Evolutionary conservation across 2,888 invertebrate genomes (phyloP).

Genomic region (Heliconius hortense): DNA sequence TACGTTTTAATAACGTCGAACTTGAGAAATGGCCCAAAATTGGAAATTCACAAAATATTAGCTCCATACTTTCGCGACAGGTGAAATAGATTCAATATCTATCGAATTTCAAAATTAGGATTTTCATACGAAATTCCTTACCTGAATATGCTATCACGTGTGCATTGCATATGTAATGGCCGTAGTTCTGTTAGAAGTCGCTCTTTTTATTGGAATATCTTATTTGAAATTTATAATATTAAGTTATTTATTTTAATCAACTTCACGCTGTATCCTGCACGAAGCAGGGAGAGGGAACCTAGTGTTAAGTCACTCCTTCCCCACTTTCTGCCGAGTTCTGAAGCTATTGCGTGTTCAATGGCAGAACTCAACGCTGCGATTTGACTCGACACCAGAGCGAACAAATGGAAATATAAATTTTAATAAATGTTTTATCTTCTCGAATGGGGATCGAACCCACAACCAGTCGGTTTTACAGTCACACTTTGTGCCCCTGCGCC

Average conservation of each 20-base stretch:
- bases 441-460: too few species aligned
- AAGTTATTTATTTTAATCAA: not conserved
- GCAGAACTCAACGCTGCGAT: too few species aligned
- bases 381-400: too few species aligned
- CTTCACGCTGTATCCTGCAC: too few species aligned
- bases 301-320: too few species aligned
- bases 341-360: too few species aligned
- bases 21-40: slow-evolving; percentile 35
- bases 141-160: slow-evolving; percentile 13
- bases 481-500: too few species aligned
- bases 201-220: not conserved
- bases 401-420: too few species aligned
- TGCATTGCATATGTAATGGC: slow-evolving; percentile 24
- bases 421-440: too few species aligned
- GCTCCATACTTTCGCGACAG: slow-evolving; percentile 37
- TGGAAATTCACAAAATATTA: slow-evolving; percentile 36
- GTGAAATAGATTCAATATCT: slow-evolving; percentile 38
- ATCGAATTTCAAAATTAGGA: slow-evolving; percentile 34
- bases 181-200: not conserved
- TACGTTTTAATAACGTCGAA: slow-evolving; percentile 31
- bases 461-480: too few species aligned
- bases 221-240: not conserved
- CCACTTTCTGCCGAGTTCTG: too few species aligned
- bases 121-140: slow-evolving; percentile 22
- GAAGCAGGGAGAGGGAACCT: too few species aligned